Evolutionary conservation across 2,113 vertebrate species (phyloP), one percentile per base, ranked within the genome.

Genomic region (Cyanoderma ruficeps): DNA sequence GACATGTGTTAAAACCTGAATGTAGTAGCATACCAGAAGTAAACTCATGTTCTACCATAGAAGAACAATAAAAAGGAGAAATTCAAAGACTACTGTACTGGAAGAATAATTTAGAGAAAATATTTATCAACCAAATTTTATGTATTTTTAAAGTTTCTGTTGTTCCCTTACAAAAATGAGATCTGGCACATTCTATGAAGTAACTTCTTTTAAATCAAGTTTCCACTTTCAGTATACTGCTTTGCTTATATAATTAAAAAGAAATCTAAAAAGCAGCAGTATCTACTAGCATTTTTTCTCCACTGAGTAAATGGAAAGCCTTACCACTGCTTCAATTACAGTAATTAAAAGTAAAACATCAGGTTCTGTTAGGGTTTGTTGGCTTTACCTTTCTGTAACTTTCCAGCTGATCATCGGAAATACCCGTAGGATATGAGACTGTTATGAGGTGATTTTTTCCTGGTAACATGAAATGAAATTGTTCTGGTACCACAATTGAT

Each of bases 381-480:
- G 46, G 33, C 46, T 89, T 96, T 97, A 98, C 99, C 98, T 98
- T 98, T 89, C 99, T 98, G 20, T 97, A 98, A 31, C 96, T 92
- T 92, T 98, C 98, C 35, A 99, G 97, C 5, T 99, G 98, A 93
- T 91, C 97, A 93, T 99, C 99, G 42, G 98, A 94, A 85, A 99
- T 97, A 89, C 99, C 99, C 28, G 98, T 98, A 59, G 99, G 99
- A 95, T 99, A 99, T 0, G 98, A 98, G 67, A 98, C 91, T 12
- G 99, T 99, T 84, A 98, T 91, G 27, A 99, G 98, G 13, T 97
- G 96, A 49, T 96, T 97, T 33, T 97, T 94, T 42, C 98, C 98
- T 42, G 99, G 99, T 68, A 99, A 98, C 94, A 98, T 97, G 96
- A 99, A 99, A 97, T 99, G 99, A 94, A 99, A 96, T 23, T 98